Evolutionary conservation across 2,888 invertebrate species (phyloP), one percentile per base, ranked within the genome.

Genomic region (Nineta flava): DNA sequence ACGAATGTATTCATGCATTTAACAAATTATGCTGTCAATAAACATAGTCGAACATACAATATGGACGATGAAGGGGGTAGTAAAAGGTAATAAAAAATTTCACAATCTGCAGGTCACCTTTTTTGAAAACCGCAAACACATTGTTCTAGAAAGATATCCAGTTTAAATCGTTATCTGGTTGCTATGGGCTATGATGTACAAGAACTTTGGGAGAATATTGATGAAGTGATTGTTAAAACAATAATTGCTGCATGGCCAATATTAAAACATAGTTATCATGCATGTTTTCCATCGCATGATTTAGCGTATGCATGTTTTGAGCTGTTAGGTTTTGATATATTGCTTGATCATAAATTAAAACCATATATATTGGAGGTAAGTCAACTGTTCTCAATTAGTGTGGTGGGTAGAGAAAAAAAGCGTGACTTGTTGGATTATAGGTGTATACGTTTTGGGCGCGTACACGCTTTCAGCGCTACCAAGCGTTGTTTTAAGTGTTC

Each of bases 1-100:
- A 79, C 81, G 1, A 92, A 94, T 63, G 81, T 91, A 13, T 93
- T 83, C 62, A 94, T 94, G 93, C 94, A 94, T 63, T 69, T 94
- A 52, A 94, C 94, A 9, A 94, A 94, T 68, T 94, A 94, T 63
- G 87, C 94, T 1, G 81, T 94, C 15, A 94, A 94, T 65, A 92
- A 90, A 63, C 85, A 87, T 61, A 92, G 87, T 61, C 76, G 84
- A 17, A 86, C 86, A 52, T 93, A 87, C 61, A 79, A 87, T 32
- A 75, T 82, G 52, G 90, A 93, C 63, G 82, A 83, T 1, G 86
- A 88, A 62, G 80, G 79, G 12, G 93, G 93, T 16, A 93, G 91
- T 62, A 94, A 94, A 69, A 77, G 93, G 77, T 85, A 64, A 57
- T 53, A 65, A 46, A 44, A 19, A 42, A 19, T 44, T 44, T 35